Base-by-base conservation (phyloP, 1,140 invertebrate species). In the Neodiprion lecontei region DNA sequence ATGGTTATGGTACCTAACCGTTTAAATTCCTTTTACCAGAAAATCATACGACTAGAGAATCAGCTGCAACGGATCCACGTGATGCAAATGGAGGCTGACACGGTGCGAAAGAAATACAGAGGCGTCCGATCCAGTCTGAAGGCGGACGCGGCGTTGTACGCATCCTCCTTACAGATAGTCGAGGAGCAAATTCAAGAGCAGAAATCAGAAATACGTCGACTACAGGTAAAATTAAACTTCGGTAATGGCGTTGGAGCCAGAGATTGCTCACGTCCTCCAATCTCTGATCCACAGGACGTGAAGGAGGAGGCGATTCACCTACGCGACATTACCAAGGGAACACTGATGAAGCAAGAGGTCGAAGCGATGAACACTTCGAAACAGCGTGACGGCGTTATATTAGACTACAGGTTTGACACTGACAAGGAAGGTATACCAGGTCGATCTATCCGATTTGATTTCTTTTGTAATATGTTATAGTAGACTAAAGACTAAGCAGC, bases 1-100 rank as follows among this genome's bases (percentile, higher is more conserved):
- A 40, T 40, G 28, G 28, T 40, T 40, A 40, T 40, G 28, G 28
- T 40, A 21, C 17, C 17, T 21, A 40, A 40, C 28, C 28, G 28
- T 40, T 40, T 40, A 40, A 40, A 40, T 40, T 40, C 28, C 28
- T 40, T 40, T 40, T 40, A 40, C 49, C 82, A 95, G 94, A 89
- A 91, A 75, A 91, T 93, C 4, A 91, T 92, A 5, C 91, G 91
- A 75, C 85, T 95, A 74, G 94, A 95, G 85, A 95, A 95, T 85
- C 81, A 84, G 61, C 72, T 88, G 78, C 94, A 95, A 81, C 91
- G 92, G 76, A 91, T 94, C 4, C 91, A 94, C 70, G 92, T 95
- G 50, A 94, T 95, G 87, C 92, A 93, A 88, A 93, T 94, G 85
- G 94, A 95, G 86, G 94, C 94, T 1, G 92, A 94, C 79, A 91